Evolutionary conservation across 2,888 invertebrate genomes (phyloP), one percentile per base, ranked within the genome.

Genomic region (Lymantria monacha): DNA sequence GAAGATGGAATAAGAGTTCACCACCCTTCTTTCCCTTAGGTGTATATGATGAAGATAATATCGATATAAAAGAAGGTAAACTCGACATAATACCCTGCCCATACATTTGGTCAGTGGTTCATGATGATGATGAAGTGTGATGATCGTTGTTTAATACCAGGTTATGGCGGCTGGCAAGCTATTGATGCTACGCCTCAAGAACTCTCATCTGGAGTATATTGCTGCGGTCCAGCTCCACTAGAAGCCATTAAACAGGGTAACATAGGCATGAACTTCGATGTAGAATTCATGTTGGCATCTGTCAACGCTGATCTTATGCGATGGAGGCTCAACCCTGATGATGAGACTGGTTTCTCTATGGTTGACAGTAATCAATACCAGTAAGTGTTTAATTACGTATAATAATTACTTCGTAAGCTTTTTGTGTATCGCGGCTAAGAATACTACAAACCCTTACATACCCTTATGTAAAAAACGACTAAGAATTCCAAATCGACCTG

Each of bases 111-210:
- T n/a, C n/a, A n/a, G n/a, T n/a, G n/a, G n/a, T n/a, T n/a, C n/a
- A n/a, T n/a, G n/a, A n/a, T n/a, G n/a, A n/a, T n/a, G n/a, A n/a
- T n/a, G n/a, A n/a, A 22, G 3, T 22, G 22, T 22, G 5, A 22
- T 22, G 22, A 22, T 22, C 5, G 5, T 22, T 30, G 5, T 7
- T 42, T 15, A 15, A 15, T 1, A 10, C 5, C 59, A 93, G 95
- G 96, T 10, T 96, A 95, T 74, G 96, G 96, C 0, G 97, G 97
- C n/a, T 97, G 97, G 97, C 97, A 97, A 85, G 96, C 95, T 0
- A 93, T 97, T 43, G 97, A 97, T 74, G 94, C 96, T 0, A 97
- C 97, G 0, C 97, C 97, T 0, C 97, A 97, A 77, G 96, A 97
- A 79, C 92, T 92, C 0, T 96, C 96, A 5, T 93, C 93, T 37